A percentile compares a stretch with the other conserved stretches of the same genome.
phyloP scores from a whole-genome alignment of 2,797 vertebrate species.

The Apogon talboti region DNA sequence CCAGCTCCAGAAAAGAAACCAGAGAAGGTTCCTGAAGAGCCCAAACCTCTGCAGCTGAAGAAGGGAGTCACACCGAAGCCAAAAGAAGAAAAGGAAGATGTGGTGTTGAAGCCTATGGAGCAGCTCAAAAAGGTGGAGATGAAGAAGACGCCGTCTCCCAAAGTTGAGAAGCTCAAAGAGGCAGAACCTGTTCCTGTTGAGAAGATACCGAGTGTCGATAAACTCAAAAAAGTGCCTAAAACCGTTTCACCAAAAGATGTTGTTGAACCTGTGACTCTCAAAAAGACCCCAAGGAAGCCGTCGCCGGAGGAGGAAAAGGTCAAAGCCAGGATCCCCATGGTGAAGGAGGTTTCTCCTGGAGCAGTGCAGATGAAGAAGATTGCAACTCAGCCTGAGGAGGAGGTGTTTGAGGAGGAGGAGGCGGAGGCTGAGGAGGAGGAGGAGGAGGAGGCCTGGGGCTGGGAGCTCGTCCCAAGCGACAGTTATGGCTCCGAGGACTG shows the following conservation, averaged over 20 bases:
- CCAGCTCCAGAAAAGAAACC: slow-evolving; percentile 68
- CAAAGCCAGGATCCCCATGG: slow-evolving; percentile 62
- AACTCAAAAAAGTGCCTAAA: slow-evolving; percentile 73
- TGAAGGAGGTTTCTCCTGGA: slow-evolving; percentile 82
- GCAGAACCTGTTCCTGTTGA: slow-evolving; percentile 65
- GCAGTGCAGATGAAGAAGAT: slow-evolving; percentile 81
- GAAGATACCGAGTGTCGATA: slow-evolving; percentile 70
- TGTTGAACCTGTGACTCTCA: slow-evolving; percentile 71
- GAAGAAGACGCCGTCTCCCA: slow-evolving; percentile 82
- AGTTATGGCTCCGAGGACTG: slow-evolving; percentile 82
- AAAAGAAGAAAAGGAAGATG: slow-evolving; percentile 74
- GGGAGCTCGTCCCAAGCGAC: slow-evolving; percentile 81
- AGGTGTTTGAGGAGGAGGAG: slow-evolving; percentile 80
- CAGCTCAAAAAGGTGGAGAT: slow-evolving; percentile 76
- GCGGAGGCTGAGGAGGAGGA: slow-evolving; percentile 68
- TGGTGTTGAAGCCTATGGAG: slow-evolving; percentile 77
- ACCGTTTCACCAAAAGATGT: slow-evolving; percentile 77
- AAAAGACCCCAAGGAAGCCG: slow-evolving; percentile 76
- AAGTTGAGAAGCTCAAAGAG: slow-evolving; percentile 75
- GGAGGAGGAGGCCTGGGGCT: slow-evolving; percentile 82
- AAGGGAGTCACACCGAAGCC: slow-evolving; percentile 72
- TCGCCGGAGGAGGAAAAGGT: slow-evolving; percentile 74
- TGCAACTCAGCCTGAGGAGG: slow-evolving; percentile 81
- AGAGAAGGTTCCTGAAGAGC: slow-evolving; percentile 73
- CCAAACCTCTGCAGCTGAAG: slow-evolving; percentile 73